Evolutionary conservation across 2,797 vertebrate genomes (phyloP).

Genomic region (Phalloptychus januarius): DNA sequence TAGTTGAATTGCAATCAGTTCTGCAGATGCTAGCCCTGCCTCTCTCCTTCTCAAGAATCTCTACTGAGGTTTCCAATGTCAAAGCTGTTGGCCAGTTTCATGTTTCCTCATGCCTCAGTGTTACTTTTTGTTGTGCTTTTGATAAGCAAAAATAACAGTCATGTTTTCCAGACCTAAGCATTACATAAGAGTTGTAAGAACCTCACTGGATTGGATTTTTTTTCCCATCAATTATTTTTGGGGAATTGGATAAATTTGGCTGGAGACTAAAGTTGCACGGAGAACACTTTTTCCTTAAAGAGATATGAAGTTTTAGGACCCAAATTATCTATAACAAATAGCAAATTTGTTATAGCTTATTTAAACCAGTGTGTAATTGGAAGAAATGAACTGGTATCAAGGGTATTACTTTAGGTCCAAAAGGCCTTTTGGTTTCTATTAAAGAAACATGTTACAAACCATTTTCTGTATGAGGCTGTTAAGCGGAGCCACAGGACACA

Average conservation of each 20-base stretch:
- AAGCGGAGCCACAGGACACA: conserved; percentile 41
- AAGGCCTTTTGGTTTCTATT: conserved; percentile 45
- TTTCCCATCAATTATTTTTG: neutral
- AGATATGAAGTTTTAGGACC: no score
- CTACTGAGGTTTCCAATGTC: conserved; percentile 63
- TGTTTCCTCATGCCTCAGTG: conserved; percentile 29
- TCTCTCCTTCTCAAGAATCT: conserved; percentile 54
- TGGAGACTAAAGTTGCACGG: neutral
- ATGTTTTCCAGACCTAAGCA: conserved; percentile 7
- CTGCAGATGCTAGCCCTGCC: conserved; percentile 62
- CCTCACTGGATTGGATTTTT: neutral
- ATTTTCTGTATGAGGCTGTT: conserved; percentile 59
- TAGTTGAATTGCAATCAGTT: conserved; percentile 64
- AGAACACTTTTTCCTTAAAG: neutral
- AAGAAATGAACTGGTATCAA: conserved; percentile 33
- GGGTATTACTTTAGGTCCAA: conserved; percentile 21
- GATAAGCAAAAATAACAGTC: conserved; percentile 7
- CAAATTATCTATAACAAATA: neutral
- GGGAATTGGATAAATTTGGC: neutral
- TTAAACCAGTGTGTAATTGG: conserved; percentile 41
- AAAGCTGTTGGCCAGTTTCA: conserved; percentile 31
- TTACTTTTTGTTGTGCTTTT: conserved; percentile 21
- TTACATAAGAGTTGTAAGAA: neutral
- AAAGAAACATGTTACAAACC: conserved; percentile 55
- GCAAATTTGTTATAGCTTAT: conserved; percentile 22